Evolutionary conservation across 2,888 invertebrate species (phyloP).

Genomic region (Eupithecia inturbata): DNA sequence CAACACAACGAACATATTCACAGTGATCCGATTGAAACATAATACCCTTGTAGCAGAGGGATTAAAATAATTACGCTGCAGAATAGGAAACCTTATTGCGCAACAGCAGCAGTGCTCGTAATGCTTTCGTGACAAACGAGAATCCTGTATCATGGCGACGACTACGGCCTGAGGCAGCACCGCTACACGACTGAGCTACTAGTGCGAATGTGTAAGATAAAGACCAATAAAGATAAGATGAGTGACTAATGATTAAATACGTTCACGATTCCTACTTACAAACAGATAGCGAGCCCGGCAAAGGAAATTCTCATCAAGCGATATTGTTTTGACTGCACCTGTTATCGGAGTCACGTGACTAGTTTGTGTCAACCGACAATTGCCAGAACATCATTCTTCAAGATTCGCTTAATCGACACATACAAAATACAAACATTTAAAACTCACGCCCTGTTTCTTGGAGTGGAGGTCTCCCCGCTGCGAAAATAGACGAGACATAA

Average conservation of each 20-base stretch:
- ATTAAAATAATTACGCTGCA: conserved; percentile 1
- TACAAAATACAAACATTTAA: neutral
- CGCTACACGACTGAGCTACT: conserved; percentile 49
- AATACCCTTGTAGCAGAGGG: neutral
- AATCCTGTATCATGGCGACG: conserved; percentile 48
- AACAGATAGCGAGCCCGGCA: conserved; percentile 49
- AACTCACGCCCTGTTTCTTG: neutral
- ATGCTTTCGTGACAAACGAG: conserved; percentile 44
- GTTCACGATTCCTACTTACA: conserved; percentile 36
- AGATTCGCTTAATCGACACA: neutral
- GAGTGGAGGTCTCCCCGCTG: neutral
- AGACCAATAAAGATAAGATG: conserved; percentile 62
- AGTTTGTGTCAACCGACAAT: conserved; percentile 4
- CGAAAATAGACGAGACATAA: neutral
- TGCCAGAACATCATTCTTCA: neutral
- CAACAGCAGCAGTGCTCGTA: conserved; percentile 52
- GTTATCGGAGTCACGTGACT: conserved; percentile 29
- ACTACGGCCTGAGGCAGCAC: conserved; percentile 35
- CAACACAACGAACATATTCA: neutral
- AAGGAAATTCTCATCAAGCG: conserved; percentile 42
- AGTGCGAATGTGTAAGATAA: conserved; percentile 65
- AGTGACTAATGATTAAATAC: conserved; percentile 65
- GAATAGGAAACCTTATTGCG: conserved; percentile 26
- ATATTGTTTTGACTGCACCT: conserved; percentile 41
- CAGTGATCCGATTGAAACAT: neutral